Base-by-base conservation (phyloP, 1,140 invertebrate genomes). In the Psilanteris sp. region DNA sequence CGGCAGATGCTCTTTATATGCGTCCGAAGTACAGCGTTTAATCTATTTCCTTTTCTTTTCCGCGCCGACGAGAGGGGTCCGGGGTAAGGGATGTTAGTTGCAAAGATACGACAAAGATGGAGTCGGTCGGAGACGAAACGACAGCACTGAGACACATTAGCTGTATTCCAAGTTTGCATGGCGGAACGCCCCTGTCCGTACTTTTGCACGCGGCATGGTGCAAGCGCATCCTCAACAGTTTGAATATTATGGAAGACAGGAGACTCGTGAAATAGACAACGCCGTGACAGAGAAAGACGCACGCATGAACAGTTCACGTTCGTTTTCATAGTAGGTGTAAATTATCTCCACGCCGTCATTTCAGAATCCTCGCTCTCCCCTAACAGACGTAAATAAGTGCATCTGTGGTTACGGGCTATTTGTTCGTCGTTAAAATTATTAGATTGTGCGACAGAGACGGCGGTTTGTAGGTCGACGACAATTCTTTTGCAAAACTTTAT, bases 161-260 rank as follows among this genome's bases (percentile, higher is more conserved):
- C 80, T 81, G 78, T 85, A 85, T 85, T 85, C 82, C 82, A 78
- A 78, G 84, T 77, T 85, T 86, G 84, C 84, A 86, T 81, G 79
- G 84, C 84, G 84, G 75, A 86, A 86, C 84, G 81, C 84, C 84
- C 83, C 82, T 83, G 76, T 76, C 62, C 79, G 70, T 78, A 37
- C 27, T 37, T 44, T 44, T 62, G 41, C 62, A 27, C 43, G 59
- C 59, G 61, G 57, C 31, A 31, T 54, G 55, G 46, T 57, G 67
- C 61, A 54, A 36, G 62, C 72, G 43, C 67, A 29, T 78, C 59
- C 66, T 73, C 59, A 36, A 27, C 66, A 29, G 36, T 66, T 67
- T 52, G 66, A 54, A 71, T 75, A 74, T 74, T 74, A 71, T 70
- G 66, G 66, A 73, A 78, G 77, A 78, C 71, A 71, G 67, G 57